Percentiles rank a stretch among this genome's conserved stretches.
Evolutionary conservation across 1,140 invertebrate species (phyloP).

Genomic region (Medauroidea extradentata): DNA sequence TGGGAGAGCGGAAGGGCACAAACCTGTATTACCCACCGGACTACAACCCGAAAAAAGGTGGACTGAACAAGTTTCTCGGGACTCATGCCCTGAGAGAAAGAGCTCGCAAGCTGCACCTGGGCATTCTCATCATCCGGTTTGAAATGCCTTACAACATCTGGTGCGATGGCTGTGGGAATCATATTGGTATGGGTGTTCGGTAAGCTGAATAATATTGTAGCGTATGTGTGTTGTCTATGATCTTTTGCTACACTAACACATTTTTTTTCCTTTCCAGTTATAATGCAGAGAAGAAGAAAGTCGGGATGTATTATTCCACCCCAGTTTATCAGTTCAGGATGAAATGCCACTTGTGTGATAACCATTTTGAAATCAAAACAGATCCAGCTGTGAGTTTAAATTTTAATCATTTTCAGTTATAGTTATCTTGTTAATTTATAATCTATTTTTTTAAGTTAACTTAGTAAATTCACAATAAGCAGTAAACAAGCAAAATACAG

Average conservation of each 20-base stretch:
- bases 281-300: conserved; percentile 98
- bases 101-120: conserved; percentile 89
- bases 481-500: too few species aligned
- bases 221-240: not conserved
- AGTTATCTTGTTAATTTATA: too few species aligned
- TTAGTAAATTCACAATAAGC: too few species aligned
- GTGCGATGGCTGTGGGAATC: conserved; percentile 97
- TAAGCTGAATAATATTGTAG: conserved; percentile 22
- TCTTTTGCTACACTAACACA: not conserved
- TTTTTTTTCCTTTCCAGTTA: conserved; percentile 54
- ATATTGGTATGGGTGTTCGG: conserved; percentile 98
- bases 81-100: conserved; percentile 95
- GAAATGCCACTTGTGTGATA: conserved; percentile 98
- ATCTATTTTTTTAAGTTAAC: too few species aligned
- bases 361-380: conserved; percentile 98
- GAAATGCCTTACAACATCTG: conserved; percentile 99
- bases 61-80: conserved; percentile 90
- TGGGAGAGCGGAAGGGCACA: conserved; percentile 97
- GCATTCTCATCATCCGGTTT: conserved; percentile 97
- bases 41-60: conserved; percentile 90
- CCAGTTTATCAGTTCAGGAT: conserved; percentile 97
- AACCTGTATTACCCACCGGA: conserved; percentile 99
- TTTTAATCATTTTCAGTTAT: not conserved
- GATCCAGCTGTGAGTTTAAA: conserved; percentile 80
- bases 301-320: conserved; percentile 98